Evolutionary conservation across 1,140 invertebrate species (phyloP), one percentile per base, ranked within the genome.

Genomic region (Pantala flavescens): DNA sequence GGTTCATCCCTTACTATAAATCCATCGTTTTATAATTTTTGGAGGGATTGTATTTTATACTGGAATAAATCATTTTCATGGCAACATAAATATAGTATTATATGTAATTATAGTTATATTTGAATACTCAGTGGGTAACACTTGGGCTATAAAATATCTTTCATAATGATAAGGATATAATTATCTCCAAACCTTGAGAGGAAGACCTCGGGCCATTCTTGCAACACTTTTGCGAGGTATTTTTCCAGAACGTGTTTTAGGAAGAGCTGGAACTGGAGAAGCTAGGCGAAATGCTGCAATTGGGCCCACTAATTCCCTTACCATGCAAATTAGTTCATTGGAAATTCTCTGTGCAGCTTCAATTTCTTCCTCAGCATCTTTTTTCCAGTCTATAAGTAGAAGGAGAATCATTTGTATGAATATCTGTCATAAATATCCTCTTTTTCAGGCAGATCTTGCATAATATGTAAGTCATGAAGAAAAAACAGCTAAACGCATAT

Each of bases 261-360:
- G 95, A 28, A 98, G 82, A 28, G 86, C 91, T 23, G 87, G 87
- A 0, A 97, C 92, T 0, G 91, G 84, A 0, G 89, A 89, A 0
- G 90, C 90, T 73, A 90, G 82, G 77, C 90, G 89, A 80, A 97
- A 96, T 0, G 92, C 88, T 0, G 95, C 95, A 14, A 98, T 95
- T 0, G 95, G 93, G 0, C 96, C 95, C 63, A 98, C 90, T 5
- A 91, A 81, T 70, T 92, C 88, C 77, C 95, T 84, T 0, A 97
- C 93, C 77, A 89, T 83, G 9, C 85, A 82, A 0, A 94, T 85
- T 14, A 94, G 78, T 79, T 94, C 92, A 28, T 84, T 81, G 43
- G 82, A 86, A 12, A 91, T 85, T 75, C 88, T 83, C 73, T 85
- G 80, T 79, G 89, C 88, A 49, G 84, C 86, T 55, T 75, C 72